Base-by-base conservation (phyloP, 2,797 vertebrate genomes). In the Phataginus tricuspis region DNA sequence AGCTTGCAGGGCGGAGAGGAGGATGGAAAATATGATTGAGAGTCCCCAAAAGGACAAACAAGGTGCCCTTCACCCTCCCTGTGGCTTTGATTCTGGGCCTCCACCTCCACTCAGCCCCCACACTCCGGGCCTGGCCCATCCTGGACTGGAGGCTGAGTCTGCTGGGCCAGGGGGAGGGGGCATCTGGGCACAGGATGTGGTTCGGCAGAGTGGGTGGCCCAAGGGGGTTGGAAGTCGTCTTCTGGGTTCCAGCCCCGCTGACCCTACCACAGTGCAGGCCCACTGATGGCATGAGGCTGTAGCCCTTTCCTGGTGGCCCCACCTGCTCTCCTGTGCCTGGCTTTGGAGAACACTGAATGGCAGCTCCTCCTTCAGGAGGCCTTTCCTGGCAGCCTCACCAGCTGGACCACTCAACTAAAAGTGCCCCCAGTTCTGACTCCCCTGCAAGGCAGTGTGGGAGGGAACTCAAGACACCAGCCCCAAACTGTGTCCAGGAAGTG, bases 241-340 rank as follows among this genome's bases (percentile, higher is more conserved):
- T 29, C 39, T 79, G 59, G 49, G 53, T 45, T 63, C 74, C 2
- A 51, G 5, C 4, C 42, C 37, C 37, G 31, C 10, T 19, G 12
- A n/a, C n/a, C 8, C 25, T 1, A 0, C 80, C 15, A 8, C 23
- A 8, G 18, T 7, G 2, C 7, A 1, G 16, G 77, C 29, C 39
- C 53, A 12, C 16, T 39, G 59, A 23, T 31, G 10, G 75, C 49
- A 68, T 2, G 13, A 63, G 23, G 16, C 18, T 16, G 6, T 42
- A 0, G 49, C 80, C 45, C 55, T 39, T 49, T 57, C 74, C 82
- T 14, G 45, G 87, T 25, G 72, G 49, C 37, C 86, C 34, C 0
- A 6, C 66, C 66, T 11, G 7, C 64, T 86, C n/a, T 49, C 53
- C 42, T 2, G 4, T 34, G 64, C 45, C 31, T 8, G 75, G n/a